These are phyloP conservation scores for Polyodon spathula DNA, from an alignment of 2,113 vertebrate genomes.

Conservation along the genomic window DNA sequence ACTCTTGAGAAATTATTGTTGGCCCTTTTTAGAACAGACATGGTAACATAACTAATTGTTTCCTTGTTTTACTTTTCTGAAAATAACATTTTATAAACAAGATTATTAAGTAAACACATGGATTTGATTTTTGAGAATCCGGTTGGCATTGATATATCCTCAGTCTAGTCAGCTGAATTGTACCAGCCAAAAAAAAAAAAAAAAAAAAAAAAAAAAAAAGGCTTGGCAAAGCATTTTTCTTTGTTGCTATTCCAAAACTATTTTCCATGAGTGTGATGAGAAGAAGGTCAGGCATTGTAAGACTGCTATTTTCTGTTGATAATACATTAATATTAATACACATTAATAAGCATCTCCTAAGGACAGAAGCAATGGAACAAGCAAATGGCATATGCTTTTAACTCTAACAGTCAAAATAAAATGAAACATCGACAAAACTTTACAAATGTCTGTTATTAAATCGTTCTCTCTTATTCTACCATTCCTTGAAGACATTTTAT, in stretches of 20 bases:
- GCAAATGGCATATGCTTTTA: slow-evolving; percentile 6
- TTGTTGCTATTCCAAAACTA: slow-evolving; percentile 45
- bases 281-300: slow-evolving; percentile 55
- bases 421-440: neutral
- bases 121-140: no score
- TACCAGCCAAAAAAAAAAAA: slow-evolving; percentile 9
- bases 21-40: no score
- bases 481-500: neutral
- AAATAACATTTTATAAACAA: no score
- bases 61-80: neutral
- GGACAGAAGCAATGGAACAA: slow-evolving; percentile 28
- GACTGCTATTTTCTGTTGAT: slow-evolving; percentile 51
- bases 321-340: slow-evolving; percentile 53
- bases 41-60: neutral
- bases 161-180: slow-evolving; percentile 25
- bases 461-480: neutral
- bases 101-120: no score
- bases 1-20: neutral
- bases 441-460: neutral
- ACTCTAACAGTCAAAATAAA: slow-evolving; percentile 4
- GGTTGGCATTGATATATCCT: no score
- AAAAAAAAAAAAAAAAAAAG: slow-evolving; percentile 31
- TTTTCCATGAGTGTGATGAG: slow-evolving; percentile 48
- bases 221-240: slow-evolving; percentile 42
- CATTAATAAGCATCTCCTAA: slow-evolving; percentile 35